A percentile compares a stretch with the other conserved stretches of the same genome.
These are phyloP conservation scores for Plagodis pulveraria DNA, from an alignment of 2,888 invertebrate genomes.

Conservation along the genomic window DNA sequence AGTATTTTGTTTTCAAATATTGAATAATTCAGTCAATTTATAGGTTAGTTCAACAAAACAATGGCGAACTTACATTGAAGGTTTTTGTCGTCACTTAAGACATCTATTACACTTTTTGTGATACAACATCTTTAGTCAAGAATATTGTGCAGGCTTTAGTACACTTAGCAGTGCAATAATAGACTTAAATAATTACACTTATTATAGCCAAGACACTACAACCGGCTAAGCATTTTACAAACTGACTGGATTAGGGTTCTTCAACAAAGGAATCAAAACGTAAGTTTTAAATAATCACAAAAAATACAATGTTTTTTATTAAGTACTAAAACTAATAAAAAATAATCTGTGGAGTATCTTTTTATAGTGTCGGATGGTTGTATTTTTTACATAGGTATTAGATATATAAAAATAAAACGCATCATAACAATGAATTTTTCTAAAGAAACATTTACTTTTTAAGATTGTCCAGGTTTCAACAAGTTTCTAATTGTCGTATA, in stretches of 20 bases:
- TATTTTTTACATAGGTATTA: background rate
- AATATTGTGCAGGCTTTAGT: background rate
- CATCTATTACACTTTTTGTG: slow-evolving; percentile 1
- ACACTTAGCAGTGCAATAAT: background rate
- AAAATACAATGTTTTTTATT: background rate
- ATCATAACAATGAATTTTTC: background rate
- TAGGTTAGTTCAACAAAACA: background rate
- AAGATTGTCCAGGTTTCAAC: background rate
- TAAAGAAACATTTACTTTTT: background rate
- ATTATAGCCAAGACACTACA: background rate
- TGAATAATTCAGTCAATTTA: background rate
- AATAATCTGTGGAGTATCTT: background rate
- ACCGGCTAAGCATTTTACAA: slow-evolving; percentile 1
- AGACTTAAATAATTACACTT: background rate
- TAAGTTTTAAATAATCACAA: slow-evolving; percentile 1
- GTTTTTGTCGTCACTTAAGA: background rate
- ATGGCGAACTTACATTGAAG: background rate
- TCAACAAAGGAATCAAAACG: background rate
- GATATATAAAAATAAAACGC: too few relatives aligned
- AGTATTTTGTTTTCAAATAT: too few relatives aligned
- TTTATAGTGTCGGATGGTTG: slow-evolving; percentile 1
- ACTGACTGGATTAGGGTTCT: slow-evolving; percentile 1
- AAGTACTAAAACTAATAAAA: too few relatives aligned
- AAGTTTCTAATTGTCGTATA: background rate
- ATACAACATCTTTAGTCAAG: slow-evolving; percentile 1